Conservation (phyloP, 2,113 vertebrate genomes). For the Columba livia region DNA sequence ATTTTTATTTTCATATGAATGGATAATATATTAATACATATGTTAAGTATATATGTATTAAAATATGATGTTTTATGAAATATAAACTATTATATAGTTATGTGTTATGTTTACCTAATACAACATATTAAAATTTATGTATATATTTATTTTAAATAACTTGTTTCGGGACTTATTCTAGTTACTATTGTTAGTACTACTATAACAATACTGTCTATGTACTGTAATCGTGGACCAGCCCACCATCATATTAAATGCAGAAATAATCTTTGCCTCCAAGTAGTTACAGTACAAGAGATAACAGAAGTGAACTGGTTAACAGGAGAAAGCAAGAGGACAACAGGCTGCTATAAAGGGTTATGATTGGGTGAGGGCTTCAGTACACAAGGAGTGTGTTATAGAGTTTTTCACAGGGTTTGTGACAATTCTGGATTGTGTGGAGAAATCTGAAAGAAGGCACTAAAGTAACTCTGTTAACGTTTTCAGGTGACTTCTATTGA, state of each 20-base stretch:
- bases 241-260: background rate
- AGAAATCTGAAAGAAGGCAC: background rate
- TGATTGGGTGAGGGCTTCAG: background rate
- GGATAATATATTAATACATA: background rate
- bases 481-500: background rate
- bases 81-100: background rate
- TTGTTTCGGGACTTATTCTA: background rate
- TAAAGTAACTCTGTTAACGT: background rate
- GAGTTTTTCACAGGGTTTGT: background rate
- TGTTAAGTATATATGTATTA: background rate
- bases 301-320: background rate
- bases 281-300: background rate
- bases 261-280: background rate
- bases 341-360: fast-evolving
- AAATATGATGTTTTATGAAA: background rate
- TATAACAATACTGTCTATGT: background rate
- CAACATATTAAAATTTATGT: background rate
- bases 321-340: background rate
- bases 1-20: background rate
- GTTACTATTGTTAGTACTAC: background rate
- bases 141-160: background rate
- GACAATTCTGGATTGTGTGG: background rate
- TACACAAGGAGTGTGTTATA: too few species aligned
- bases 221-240: background rate
- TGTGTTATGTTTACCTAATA: background rate